Base-by-base conservation (phyloP, 1,140 invertebrate species). In the Pygmarrhopalites habei region DNA sequence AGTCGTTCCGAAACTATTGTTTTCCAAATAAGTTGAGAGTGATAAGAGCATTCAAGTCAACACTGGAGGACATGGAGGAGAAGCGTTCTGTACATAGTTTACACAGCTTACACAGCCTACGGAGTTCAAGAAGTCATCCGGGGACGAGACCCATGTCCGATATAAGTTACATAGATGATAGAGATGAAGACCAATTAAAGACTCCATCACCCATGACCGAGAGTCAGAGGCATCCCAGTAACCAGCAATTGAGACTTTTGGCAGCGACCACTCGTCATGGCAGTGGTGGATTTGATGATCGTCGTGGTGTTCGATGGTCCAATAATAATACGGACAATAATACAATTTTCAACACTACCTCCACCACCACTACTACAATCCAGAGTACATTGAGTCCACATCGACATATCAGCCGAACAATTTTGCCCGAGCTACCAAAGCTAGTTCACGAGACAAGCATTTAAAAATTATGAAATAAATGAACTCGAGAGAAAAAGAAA, bases 41-140 rank as follows among this genome's bases (percentile, higher is more conserved):
- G 82, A 95, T 99, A 82, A 90, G 95, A 83, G 96, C 95, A 77
- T 99, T 99, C 91, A 96, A 94, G 83, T 97, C 93, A 75, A 97
- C 90, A 76, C 83, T 98, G 83, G 96, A 99, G 86, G 96, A 99
- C 82, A 84, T 98, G 82, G 95, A 98, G 82, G 96, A 99, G 82
- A 88, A 92, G 76, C 88, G 92, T 79, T 95, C 93, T 80, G 86
- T 95, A 78, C 92, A 95, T 87, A 94, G 91, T 86, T 89, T 92
- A 82, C 90, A 92, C 82, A 92, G 90, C 79, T 89, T 94, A 80
- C 91, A 92, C 82, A 92, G 87, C 83, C 86, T 92, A 75, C 86
- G 89, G 82, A 89, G 85, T 79, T 89, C 85, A 76, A 82, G 86
- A 77, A 86, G 85, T 79, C 88, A 90, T 77, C 85, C 85, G 69